Evolutionary conservation across 2,113 vertebrate genomes (phyloP).

Genomic region (Corythornis vintsioides): DNA sequence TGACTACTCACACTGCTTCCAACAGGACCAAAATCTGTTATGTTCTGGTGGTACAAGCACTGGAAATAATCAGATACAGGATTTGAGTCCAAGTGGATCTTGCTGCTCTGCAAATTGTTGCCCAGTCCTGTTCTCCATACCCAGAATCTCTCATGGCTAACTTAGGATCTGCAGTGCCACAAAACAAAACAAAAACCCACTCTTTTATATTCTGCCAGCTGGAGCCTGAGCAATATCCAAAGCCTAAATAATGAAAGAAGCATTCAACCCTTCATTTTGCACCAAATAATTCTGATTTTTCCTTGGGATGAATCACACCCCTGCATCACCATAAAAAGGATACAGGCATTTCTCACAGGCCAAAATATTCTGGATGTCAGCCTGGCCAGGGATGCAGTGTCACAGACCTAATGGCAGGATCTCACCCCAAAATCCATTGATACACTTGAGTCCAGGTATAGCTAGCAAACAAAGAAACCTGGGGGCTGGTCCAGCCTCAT

Average conservation of each 20-base stretch:
- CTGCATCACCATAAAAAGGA: neutral
- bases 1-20: neutral
- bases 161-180: slow-evolving; percentile 10
- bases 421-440: neutral
- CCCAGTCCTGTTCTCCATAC: neutral
- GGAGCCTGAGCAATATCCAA: slow-evolving; percentile 29
- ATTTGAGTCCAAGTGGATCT: neutral
- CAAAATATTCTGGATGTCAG: neutral
- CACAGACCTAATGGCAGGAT: neutral
- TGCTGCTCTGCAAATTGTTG: neutral
- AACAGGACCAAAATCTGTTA: neutral
- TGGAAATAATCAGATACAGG: neutral
- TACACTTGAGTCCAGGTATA: neutral
- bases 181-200: slow-evolving; percentile 33
- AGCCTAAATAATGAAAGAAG: slow-evolving; percentile 17
- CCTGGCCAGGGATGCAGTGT: fast-evolving
- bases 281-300: neutral
- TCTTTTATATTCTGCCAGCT: slow-evolving; percentile 46
- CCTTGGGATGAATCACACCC: neutral
- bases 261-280: neutral
- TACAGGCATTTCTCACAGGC: neutral
- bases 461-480: neutral
- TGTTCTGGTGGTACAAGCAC: neutral
- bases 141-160: neutral
- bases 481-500: neutral